Evolutionary conservation across 2,888 invertebrate species (phyloP).

Genomic region (Andrena marginata): DNA sequence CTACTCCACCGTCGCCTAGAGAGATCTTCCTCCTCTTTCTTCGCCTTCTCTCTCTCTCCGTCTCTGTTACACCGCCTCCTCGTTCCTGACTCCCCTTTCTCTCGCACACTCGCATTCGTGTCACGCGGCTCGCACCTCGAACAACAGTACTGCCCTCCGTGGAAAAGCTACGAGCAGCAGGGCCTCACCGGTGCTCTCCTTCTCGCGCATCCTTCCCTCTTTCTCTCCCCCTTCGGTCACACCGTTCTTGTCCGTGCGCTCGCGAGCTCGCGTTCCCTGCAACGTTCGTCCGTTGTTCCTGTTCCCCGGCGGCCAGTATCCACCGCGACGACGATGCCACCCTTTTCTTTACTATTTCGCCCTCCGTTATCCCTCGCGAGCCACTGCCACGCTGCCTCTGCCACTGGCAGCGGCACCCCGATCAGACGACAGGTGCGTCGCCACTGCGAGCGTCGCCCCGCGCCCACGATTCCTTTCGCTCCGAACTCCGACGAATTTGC

Average conservation of each 20-base stretch:
- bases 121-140: conserved; percentile 75
- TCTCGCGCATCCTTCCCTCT: conserved; percentile 66
- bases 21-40: conserved; percentile 34
- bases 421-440: conserved; percentile 72
- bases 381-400: conserved; percentile 42
- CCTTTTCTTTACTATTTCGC: conserved; percentile 26
- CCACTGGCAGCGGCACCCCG: conserved; percentile 59
- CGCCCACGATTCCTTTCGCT: too few relatives aligned
- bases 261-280: conserved; percentile 1
- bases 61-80: conserved; percentile 45
- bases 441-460: conserved; percentile 60
- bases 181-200: conserved; percentile 51
- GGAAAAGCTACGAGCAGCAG: conserved; percentile 66
- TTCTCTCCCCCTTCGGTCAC: conserved; percentile 10
- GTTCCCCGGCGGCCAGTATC: background rate
- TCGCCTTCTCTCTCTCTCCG: conserved; percentile 35
- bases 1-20: conserved; percentile 4
- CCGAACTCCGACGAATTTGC: too few relatives aligned
- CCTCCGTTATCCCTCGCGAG: conserved; percentile 65
- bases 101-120: conserved; percentile 78
- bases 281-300: conserved; percentile 6
- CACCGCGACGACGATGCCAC: background rate
- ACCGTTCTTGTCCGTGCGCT: background rate
- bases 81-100: conserved; percentile 73
- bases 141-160: conserved; percentile 69